A percentile compares a stretch with the other conserved stretches of the same genome.
Evolutionary conservation across 2,888 invertebrate species (phyloP).

Genomic region (Minunthozetes semirufus): DNA sequence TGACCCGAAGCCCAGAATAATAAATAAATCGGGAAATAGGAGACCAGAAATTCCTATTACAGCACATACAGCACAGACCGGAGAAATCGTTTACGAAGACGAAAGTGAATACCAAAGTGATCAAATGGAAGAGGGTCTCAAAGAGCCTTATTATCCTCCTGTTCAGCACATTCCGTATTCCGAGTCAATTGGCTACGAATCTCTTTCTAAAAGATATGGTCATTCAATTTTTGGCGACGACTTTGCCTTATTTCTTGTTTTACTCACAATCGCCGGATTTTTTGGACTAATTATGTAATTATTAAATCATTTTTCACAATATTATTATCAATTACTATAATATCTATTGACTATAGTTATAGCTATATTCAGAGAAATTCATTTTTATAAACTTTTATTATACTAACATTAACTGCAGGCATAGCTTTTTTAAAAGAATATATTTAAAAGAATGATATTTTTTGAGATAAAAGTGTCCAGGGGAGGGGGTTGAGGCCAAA

Average conservation of each 20-base stretch:
- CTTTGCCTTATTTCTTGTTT: slow-evolving; percentile 33
- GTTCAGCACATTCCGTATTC: neutral
- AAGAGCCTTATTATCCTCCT: neutral
- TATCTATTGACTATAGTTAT: too few relatives aligned
- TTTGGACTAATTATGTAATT: slow-evolving; percentile 33
- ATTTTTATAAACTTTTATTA: too few relatives aligned
- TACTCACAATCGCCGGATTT: slow-evolving; percentile 35
- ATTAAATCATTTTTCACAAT: neutral
- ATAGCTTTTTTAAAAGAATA: too few relatives aligned
- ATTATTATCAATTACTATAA: neutral
- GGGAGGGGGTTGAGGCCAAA: too few relatives aligned
- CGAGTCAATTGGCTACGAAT: neutral
- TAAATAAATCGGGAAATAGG: neutral
- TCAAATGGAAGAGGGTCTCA: neutral
- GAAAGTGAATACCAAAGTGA: slow-evolving; percentile 8
- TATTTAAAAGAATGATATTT: too few relatives aligned
- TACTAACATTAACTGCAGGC: too few relatives aligned
- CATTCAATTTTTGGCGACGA: slow-evolving; percentile 15
- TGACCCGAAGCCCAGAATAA: neutral
- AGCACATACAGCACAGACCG: neutral
- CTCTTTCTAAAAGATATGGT: neutral
- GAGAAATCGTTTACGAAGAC: slow-evolving; percentile 15
- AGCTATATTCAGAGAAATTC: too few relatives aligned
- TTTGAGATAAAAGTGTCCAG: too few relatives aligned
- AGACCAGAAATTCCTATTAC: neutral